phyloP scores from a whole-genome alignment of 2,797 vertebrate species.

The Mormyrops boulengeri region DNA sequence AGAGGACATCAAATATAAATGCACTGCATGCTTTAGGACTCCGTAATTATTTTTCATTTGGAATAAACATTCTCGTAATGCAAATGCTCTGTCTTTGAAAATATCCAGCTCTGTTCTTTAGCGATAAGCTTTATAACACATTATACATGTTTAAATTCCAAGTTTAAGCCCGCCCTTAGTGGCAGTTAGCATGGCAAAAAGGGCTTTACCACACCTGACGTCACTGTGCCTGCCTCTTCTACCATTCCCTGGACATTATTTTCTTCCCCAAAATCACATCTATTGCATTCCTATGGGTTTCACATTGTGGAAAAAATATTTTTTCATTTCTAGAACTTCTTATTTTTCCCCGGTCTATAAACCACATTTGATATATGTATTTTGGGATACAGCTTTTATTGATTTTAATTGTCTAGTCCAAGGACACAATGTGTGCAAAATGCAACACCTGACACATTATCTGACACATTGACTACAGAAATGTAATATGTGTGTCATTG shows the following conservation, averaged over 20 bases:
- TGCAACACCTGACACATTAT: conserved; percentile 29
- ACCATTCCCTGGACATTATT: not conserved
- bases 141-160: not conserved
- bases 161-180: not conserved
- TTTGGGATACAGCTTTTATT: conserved; percentile 21
- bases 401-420: conserved; percentile 35
- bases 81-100: not conserved
- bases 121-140: conserved; percentile 3
- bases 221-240: not conserved
- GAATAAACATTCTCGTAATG: not conserved
- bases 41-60: conserved; percentile 8
- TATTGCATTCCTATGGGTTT: conserved; percentile 20
- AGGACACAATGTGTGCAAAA: conserved; percentile 33
- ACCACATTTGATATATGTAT: conserved; percentile 19
- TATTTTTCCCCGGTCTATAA: conserved; percentile 19
- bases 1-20: not conserved
- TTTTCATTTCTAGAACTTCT: not conserved
- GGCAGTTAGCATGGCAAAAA: not conserved
- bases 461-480: conserved; percentile 20
- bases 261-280: conserved; percentile 5
- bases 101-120: not conserved
- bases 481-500: not conserved
- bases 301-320: not conserved
- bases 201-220: not conserved
- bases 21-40: not conserved